These are phyloP conservation scores for Cheilosia pagana DNA, from an alignment of 2,888 invertebrate species.

Conservation along the genomic window DNA sequence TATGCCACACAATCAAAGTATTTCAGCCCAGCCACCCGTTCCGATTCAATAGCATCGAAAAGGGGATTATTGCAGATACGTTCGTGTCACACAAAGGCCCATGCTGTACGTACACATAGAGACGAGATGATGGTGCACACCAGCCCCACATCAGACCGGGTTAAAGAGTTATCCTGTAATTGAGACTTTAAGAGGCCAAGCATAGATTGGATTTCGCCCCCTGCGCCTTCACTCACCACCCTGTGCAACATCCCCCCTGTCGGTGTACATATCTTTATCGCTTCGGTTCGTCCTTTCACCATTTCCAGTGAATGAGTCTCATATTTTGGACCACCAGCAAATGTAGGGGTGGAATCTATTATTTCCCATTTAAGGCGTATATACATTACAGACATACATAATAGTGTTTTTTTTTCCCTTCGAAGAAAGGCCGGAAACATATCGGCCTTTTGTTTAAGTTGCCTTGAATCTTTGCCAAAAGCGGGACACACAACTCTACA, in stretches of 20 bases:
- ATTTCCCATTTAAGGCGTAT: conserved; percentile 41
- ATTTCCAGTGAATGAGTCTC: conserved; percentile 7
- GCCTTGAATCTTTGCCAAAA: conserved; percentile 31
- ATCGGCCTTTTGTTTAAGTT: conserved; percentile 41
- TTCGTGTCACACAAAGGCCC: conserved; percentile 48
- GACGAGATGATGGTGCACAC: not conserved
- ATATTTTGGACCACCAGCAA: conserved; percentile 25
- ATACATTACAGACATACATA: not conserved
- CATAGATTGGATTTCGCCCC: conserved; percentile 55
- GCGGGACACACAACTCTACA: not conserved
- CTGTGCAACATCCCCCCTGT: not conserved
- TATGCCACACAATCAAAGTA: not conserved
- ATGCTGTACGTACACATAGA: not conserved
- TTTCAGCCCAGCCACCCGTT: not conserved
- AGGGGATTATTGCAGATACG: conserved; percentile 64
- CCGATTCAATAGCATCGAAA: conserved; percentile 36
- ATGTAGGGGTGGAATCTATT: conserved; percentile 48
- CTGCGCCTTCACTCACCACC: not conserved
- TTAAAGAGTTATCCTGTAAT: conserved; percentile 57
- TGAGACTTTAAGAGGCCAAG: conserved; percentile 60
- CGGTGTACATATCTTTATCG: conserved; percentile 34
- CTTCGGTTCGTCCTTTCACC: conserved; percentile 32
- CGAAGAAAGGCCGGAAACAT: conserved; percentile 17
- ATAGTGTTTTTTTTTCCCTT: not conserved
- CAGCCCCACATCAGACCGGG: not conserved